Evolutionary conservation across 2,113 vertebrate genomes (phyloP), one percentile per base, ranked within the genome.

Genomic region (Oxygymnocypris stewartii): DNA sequence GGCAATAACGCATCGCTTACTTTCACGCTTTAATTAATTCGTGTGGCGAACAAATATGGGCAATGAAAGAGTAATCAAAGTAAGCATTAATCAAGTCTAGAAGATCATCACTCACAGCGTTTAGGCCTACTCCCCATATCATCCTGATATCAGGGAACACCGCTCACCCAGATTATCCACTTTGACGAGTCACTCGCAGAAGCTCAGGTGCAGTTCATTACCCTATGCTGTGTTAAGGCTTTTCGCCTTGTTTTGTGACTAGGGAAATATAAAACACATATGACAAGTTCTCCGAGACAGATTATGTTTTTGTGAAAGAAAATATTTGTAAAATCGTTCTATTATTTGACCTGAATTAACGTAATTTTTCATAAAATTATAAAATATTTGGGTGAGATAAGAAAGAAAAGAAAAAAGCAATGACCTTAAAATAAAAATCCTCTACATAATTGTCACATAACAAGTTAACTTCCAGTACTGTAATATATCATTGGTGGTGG

Each of bases 91-190:
- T 40, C 14, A 63, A 14, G 12, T 0, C 54, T 40, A 65, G 37
- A 79, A n/a, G n/a, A 25, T 4, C 37, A 81, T 25, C 57, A 81
- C 20, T 9, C 11, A 28, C n/a, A 10, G 12, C 9, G 40, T 63
- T 11, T 78, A n/a, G n/a, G n/a, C n/a, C n/a, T n/a, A 35, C 14
- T 28, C 8, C 37, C 18, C 35, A 18, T 16, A 63, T 69, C 54
- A 16, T 20, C 76, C 42, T 31, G 13, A 61, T 51, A 23, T 11
- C 6, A 28, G 79, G 35, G 42, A 81, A 47, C 20, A 25, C 2
- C 18, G 61, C 82, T 73, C 65, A 88, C 84, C 69, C 47, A 85
- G 79, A n/a, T 18, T 35, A 80, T 88, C 81, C 80, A 89, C 86
- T 82, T 86, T 82, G 63, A 80, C 0, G 10, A 78, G n/a, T 25